These are phyloP conservation scores for Matsumyia berberina DNA, from an alignment of 2,888 invertebrate species.

Conservation along the genomic window DNA sequence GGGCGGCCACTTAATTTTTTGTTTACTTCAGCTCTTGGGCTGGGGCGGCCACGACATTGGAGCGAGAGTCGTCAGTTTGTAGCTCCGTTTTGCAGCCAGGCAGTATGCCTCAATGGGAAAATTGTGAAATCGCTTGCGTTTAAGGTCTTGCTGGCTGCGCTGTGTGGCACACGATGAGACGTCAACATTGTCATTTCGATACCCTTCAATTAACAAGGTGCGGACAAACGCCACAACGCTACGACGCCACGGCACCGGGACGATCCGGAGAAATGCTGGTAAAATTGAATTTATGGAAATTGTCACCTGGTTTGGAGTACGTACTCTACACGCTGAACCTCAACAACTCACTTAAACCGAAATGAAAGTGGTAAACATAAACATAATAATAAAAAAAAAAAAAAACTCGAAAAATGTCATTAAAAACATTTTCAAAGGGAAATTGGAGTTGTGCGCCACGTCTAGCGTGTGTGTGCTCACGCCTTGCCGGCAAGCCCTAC, in stretches of 20 bases:
- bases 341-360: constrained; percentile 55
- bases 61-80: constrained; percentile 10
- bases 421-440: constrained; percentile 48
- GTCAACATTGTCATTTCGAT: constrained; percentile 64
- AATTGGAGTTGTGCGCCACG: constrained; percentile 31
- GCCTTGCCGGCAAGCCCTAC: constrained; percentile 57
- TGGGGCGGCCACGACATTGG: not conserved
- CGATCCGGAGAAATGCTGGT: constrained; percentile 39
- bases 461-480: constrained; percentile 3
- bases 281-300: constrained; percentile 72
- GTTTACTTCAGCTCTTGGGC: constrained; percentile 13
- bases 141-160: constrained; percentile 34
- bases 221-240: constrained; percentile 56
- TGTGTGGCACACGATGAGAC: constrained; percentile 51
- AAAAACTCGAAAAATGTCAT: constrained; percentile 33
- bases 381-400: constrained; percentile 44
- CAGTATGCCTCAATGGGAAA: constrained; percentile 40
- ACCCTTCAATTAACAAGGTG: constrained; percentile 74
- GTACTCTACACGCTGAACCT: constrained; percentile 15
- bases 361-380: constrained; percentile 73
- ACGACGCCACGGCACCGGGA: not conserved
- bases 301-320: constrained; percentile 60
- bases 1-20: constrained; percentile 64
- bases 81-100: constrained; percentile 37
- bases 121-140: constrained; percentile 71